phyloP scores from a whole-genome alignment of 2,113 vertebrate species.

The Heteronetta atricapilla region DNA sequence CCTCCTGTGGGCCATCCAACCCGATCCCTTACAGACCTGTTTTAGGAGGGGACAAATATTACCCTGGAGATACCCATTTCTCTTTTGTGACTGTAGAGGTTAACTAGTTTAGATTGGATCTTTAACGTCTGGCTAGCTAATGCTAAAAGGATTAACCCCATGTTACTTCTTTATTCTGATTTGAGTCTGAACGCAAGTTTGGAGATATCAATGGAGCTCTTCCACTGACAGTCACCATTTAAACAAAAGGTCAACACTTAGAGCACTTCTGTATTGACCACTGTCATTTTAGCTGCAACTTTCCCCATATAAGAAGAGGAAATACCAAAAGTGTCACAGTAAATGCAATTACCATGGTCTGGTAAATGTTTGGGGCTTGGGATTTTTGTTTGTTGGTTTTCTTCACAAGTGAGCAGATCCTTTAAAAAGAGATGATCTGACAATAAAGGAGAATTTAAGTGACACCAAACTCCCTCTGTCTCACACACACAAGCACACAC shows the following conservation, averaged over 20 bases:
- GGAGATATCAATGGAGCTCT: not conserved
- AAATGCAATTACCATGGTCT: constrained; percentile 61
- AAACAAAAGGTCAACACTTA: not conserved
- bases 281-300: not conserved
- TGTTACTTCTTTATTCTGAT: not conserved
- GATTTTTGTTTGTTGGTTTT: constrained; percentile 33
- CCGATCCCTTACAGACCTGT: not conserved
- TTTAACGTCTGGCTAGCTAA: not conserved
- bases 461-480: constrained; percentile 14
- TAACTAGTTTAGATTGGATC: not conserved
- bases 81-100: not conserved
- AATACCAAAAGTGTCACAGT: constrained; percentile 58
- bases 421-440: not conserved
- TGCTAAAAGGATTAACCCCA: not conserved
- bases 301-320: not conserved
- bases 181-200: not conserved
- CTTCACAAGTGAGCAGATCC: not conserved
- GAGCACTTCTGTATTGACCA: not conserved
- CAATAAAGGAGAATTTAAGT: constrained; percentile 60
- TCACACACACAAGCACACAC: constrained; percentile 19
- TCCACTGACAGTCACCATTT: not conserved
- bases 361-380: not conserved
- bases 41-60: not conserved
- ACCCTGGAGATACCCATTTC: not conserved
- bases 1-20: not conserved